Base-by-base conservation (phyloP, 2,113 vertebrate genomes). In the Alligator sinensis region DNA sequence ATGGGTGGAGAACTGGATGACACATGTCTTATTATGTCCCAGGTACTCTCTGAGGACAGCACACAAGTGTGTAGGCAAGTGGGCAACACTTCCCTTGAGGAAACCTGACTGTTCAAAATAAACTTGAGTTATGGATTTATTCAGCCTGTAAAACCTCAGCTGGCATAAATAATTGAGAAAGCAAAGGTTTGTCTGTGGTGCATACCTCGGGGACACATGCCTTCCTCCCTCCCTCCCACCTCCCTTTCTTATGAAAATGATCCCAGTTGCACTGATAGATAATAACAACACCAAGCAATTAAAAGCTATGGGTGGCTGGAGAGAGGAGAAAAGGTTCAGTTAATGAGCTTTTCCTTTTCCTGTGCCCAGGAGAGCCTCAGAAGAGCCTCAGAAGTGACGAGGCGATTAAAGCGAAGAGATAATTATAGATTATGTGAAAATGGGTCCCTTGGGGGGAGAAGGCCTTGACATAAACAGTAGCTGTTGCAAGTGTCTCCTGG, bases 301-400 rank as follows among this genome's bases (percentile, higher is more conserved):
- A 99, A 98, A 98, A 98, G 98, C 98, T 96, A 98, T 98, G 96
- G 98, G 98, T 98, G 98, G 98, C 98, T 98, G 98, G 98, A 98
- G 98, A 98, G 98, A 98, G 98, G 98, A 99, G 97, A 98, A 98
- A 99, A 98, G 97, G 97, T 98, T 99, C 98, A 99, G 98, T 98
- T 99, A 99, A 99, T 99, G 99, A 99, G 99, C 99, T 99, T 99
- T 99, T 98, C 97, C 98, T 98, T 97, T 98, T 98, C 97, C 96
- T 97, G 97, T 97, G 97, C 98, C 98, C 98, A 97, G 82, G 98
- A 98, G 98, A 98, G 98, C 95, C 96, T 97, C 92, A 79, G 95
- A 98, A 98, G 98, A 98, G 98, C 95, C 96, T 97, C 92, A 79
- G 95, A 98, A 98, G 97, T 98, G 98, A 98, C 95, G 97, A 97